These are phyloP conservation scores for Cataglyphis rosenhaueri DNA, from an alignment of 2,888 invertebrate species.

Conservation along the genomic window DNA sequence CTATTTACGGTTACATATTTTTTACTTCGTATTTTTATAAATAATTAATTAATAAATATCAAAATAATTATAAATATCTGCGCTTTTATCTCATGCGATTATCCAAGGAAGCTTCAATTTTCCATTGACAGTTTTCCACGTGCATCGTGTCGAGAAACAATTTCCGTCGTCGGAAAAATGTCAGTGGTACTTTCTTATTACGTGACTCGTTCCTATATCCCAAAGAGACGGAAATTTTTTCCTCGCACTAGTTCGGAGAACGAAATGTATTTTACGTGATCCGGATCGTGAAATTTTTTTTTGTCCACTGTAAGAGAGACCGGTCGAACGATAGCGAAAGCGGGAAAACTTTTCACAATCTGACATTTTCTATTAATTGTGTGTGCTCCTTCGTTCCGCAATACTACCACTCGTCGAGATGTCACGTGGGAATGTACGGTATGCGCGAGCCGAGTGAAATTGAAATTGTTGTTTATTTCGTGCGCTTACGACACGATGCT, in stretches of 20 bases:
- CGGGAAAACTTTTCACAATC: constrained; percentile 62
- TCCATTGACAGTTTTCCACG: constrained; percentile 36
- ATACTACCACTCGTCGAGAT: constrained; percentile 6
- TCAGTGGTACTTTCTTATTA: constrained; percentile 63
- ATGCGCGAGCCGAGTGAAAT: constrained; percentile 24
- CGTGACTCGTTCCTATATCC: constrained; percentile 35
- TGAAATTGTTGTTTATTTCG: constrained; percentile 29
- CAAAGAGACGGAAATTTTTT: constrained; percentile 48
- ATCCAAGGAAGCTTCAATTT: constrained; percentile 30
- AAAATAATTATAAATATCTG: not conserved
- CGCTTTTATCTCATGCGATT: not conserved
- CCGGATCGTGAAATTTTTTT: constrained; percentile 55
- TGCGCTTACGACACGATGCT: constrained; percentile 26
- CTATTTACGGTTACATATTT: not conserved
- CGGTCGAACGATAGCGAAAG: constrained; percentile 65
- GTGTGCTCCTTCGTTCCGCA: constrained; percentile 15
- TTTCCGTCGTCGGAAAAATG: constrained; percentile 59
- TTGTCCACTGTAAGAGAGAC: constrained; percentile 70
- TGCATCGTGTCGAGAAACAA: constrained; percentile 59
- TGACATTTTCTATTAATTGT: constrained; percentile 38
- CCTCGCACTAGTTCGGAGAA: constrained; percentile 14
- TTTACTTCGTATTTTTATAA: not conserved
- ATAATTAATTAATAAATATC: not conserved
- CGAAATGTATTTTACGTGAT: constrained; percentile 62
- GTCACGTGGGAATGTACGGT: constrained; percentile 21